Conservation (phyloP, 2,888 invertebrate species). For the Anagyrus pseudococci region DNA sequence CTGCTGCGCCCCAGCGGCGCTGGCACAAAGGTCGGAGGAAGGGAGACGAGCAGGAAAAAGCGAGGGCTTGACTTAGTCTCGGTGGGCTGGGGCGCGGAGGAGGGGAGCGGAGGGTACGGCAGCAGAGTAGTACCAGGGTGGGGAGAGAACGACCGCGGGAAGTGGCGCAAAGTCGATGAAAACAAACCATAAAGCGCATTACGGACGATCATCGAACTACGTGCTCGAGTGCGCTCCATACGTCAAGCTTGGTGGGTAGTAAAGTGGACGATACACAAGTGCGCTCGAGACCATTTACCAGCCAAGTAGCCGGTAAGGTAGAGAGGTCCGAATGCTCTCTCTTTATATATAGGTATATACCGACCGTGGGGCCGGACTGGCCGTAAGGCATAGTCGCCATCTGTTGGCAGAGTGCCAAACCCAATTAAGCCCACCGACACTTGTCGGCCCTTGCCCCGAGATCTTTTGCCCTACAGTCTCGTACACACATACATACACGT, state of each 20-base stretch:
- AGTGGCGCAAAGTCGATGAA: constrained; percentile 54
- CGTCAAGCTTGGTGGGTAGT: constrained; percentile 52
- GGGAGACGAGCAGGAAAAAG: background rate
- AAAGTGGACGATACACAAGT: constrained; percentile 33
- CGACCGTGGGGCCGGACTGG: constrained; percentile 14
- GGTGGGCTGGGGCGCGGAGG: background rate
- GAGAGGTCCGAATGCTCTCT: constrained; percentile 39
- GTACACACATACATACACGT: too few species aligned
- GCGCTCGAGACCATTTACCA: constrained; percentile 48
- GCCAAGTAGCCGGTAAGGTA: constrained; percentile 57
- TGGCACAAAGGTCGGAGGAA: background rate
- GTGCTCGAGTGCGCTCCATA: constrained; percentile 40
- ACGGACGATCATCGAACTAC: constrained; percentile 59
- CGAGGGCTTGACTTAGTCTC: too few species aligned
- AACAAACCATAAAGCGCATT: constrained; percentile 59
- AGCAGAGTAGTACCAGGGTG: constrained; percentile 23
- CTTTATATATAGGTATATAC: constrained; percentile 23
- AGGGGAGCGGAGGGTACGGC: constrained; percentile 17
- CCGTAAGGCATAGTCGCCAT: constrained; percentile 25
- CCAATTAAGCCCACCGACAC: constrained; percentile 9
- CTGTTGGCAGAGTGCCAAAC: constrained; percentile 35
- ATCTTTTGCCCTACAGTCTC: too few species aligned
- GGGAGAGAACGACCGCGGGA: constrained; percentile 3
- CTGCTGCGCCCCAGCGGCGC: too few species aligned
- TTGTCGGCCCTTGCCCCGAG: too few species aligned